Evolutionary conservation across 2,888 invertebrate genomes (phyloP), one percentile per base, ranked within the genome.

Genomic region (Troilus luridus): DNA sequence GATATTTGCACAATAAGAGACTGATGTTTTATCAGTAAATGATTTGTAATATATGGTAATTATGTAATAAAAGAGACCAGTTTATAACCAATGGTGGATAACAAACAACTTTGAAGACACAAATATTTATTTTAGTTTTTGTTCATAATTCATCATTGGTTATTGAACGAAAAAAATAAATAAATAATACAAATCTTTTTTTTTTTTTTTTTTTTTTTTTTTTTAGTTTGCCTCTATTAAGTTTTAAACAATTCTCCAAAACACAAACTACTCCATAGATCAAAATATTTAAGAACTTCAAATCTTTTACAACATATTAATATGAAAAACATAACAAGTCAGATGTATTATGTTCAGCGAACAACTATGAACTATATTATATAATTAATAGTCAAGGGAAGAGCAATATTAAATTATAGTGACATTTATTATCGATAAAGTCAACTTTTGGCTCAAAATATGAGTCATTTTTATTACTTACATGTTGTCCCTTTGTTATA

Each of bases 11-110:
- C 27, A 24, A 59, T 58, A 77, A 67, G 90, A 90, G 90, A 90
- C 90, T 90, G 90, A 90, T 90, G 90, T 72, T 54, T 90, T 41
- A 54, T 90, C 72, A 90, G 77, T 90, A 90, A 85, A 85, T 81
- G 85, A 85, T 85, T 85, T 85, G 56, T 85, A 56, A 85, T 85
- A 56, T 85, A 85, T 85, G 56, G 8, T 56, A 10, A n/a, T 85
- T 85, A 41, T 85, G 56, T 85, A 85, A 85, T 85, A 85, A 85
- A 85, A 58, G 85, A 85, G 85, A 54, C 21, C 56, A 56, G 85
- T 56, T 85, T 56, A 56, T 12, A 56, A 0, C 85, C 85, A 85
- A 56, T 85, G 85, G n/a, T 85, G 85, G n/a, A 85, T 85, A 85
- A 81, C 67, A 81, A 85, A 85, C 56, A 85, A 56, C 56, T 85